A percentile compares a stretch with the other conserved stretches of the same genome.
Evolutionary conservation across 2,113 vertebrate species (phyloP).

Genomic region (Rhabdomys dilectus): DNA sequence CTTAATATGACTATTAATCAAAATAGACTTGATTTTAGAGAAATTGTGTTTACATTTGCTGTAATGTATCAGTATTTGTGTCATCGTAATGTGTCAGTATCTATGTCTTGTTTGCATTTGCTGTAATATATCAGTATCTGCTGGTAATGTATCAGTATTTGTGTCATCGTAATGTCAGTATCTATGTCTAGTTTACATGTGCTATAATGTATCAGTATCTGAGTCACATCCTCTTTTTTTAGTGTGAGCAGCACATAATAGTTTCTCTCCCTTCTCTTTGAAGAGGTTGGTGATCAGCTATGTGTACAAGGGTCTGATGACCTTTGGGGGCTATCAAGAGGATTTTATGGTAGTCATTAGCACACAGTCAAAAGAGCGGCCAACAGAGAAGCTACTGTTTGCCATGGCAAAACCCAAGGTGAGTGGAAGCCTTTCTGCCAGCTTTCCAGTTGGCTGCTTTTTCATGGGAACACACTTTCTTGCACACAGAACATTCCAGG

Average conservation of each 20-base stretch:
- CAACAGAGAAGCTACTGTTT: conserved; percentile 95
- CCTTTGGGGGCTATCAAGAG: conserved; percentile 95
- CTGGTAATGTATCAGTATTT: background rate
- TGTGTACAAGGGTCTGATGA: conserved; percentile 93
- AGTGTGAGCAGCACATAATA: conserved; percentile 62
- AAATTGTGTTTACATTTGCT: background rate
- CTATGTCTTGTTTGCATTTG: background rate
- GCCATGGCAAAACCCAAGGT: conserved; percentile 95
- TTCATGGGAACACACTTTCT: background rate
- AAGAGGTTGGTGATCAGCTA: conserved; percentile 93
- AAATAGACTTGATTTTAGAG: conserved; percentile 47
- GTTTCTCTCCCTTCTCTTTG: conserved; percentile 74
- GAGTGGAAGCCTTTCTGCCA: conserved; percentile 72
- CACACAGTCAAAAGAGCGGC: conserved; percentile 90
- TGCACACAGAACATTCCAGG: background rate
- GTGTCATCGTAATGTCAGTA: background rate
- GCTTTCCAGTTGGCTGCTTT: conserved; percentile 24
- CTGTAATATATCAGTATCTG: background rate
- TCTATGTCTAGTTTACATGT: background rate
- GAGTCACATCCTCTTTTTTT: conserved; percentile 44
- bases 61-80: background rate
- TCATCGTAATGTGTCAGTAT: background rate
- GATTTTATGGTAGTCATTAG: conserved; percentile 96
- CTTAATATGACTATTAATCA: background rate
- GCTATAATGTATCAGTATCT: background rate